A percentile compares a stretch with the other conserved stretches of the same genome.
Evolutionary conservation across 2,797 vertebrate species (phyloP).

Genomic region (Sphenopsis melanotis): DNA sequence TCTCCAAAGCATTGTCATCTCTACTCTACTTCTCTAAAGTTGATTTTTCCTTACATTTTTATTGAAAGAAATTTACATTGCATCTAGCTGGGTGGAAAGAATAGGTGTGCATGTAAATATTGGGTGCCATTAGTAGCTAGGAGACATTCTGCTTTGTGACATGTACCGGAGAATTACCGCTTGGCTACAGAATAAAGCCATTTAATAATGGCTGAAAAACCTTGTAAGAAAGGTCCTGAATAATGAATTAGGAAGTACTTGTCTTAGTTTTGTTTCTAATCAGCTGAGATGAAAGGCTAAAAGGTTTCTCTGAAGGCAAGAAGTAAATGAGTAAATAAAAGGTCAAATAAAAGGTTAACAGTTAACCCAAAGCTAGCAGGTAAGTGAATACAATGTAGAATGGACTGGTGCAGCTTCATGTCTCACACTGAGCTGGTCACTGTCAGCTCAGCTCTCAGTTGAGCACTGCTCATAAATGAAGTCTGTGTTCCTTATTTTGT

Average conservation of each 20-base stretch:
- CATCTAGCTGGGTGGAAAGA: neutral
- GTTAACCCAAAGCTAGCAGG: neutral
- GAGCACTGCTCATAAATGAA: neutral
- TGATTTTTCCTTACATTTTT: neutral
- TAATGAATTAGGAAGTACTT: neutral
- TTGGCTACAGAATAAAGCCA: neutral
- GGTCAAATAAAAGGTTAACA: neutral
- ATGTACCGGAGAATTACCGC: neutral
- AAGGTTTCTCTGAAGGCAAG: neutral
- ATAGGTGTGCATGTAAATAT: neutral
- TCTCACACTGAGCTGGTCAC: neutral
- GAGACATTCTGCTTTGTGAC: neutral
- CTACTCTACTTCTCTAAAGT: neutral
- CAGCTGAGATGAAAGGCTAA: neutral
- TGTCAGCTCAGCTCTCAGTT: neutral
- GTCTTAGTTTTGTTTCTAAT: neutral
- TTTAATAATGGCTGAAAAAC: neutral
- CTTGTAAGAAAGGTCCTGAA: neutral
- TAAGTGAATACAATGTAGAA: neutral
- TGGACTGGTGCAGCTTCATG: rapidly evolving
- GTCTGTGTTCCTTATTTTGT: neutral
- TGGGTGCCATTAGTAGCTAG: neutral
- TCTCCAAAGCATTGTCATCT: neutral
- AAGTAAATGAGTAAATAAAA: neutral
- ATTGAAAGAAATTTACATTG: neutral